phyloP scores from a whole-genome alignment of 2,797 vertebrate genomes.

The Rhynchonycteris naso region DNA sequence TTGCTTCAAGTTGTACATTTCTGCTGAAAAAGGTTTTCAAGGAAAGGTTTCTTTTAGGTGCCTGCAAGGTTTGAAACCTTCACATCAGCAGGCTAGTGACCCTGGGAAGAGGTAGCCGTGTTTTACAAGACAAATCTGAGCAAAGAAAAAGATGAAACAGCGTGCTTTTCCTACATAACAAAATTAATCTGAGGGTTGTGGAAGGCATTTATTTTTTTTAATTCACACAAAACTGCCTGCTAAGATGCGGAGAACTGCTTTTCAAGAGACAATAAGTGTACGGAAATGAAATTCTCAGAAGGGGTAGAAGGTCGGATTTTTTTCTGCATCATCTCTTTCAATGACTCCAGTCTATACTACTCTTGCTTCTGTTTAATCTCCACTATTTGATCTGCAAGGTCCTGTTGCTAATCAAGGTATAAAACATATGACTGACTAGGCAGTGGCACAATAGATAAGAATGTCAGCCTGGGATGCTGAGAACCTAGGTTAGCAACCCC shows the following conservation, averaged over 20 bases:
- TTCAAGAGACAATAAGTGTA: neutral
- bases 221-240: conserved; percentile 38
- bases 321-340: neutral
- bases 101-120: neutral
- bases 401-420: neutral
- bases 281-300: conserved; percentile 28
- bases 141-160: neutral
- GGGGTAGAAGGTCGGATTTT: neutral
- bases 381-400: neutral
- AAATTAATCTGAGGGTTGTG: conserved; percentile 26
- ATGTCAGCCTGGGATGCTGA: too few species aligned
- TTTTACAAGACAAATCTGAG: conserved; percentile 20
- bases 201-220: conserved; percentile 15
- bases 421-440: neutral
- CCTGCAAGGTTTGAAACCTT: neutral
- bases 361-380: neutral
- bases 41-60: neutral
- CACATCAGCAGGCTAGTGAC: neutral
- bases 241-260: conserved; percentile 13
- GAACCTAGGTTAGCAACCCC: too few species aligned
- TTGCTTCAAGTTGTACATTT: conserved; percentile 4
- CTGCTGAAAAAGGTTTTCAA: conserved; percentile 30
- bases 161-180: conserved; percentile 21
- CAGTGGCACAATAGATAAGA: too few species aligned
- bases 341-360: neutral